Percentiles rank a stretch among this genome's conserved stretches.
Conservation (phyloP, 1,140 invertebrate species). For the Amphibalanus amphitrite region DNA sequence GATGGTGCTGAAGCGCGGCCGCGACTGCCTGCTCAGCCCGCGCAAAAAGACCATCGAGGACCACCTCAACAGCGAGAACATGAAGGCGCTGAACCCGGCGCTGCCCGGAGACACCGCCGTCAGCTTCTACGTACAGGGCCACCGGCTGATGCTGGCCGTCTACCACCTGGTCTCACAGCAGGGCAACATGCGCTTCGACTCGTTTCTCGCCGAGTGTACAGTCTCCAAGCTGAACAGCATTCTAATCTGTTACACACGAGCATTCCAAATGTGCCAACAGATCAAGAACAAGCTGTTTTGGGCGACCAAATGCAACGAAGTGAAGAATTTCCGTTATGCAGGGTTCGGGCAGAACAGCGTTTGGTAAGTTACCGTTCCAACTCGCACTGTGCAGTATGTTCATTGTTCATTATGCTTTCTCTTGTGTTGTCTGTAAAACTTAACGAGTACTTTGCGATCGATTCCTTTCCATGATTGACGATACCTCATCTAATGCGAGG, state of each 20-base stretch:
- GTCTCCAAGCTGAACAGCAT: conserved; percentile 94
- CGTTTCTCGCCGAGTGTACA: conserved; percentile 75
- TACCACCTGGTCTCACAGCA: conserved; percentile 77
- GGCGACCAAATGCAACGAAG: neutral
- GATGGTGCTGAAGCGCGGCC: neutral
- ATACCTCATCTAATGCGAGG: too few relatives aligned
- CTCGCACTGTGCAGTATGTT: too few relatives aligned
- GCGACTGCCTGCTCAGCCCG: neutral
- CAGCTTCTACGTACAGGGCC: conserved; percentile 92
- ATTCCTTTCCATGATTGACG: too few relatives aligned
- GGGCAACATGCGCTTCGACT: conserved; percentile 73
- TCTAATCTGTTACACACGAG: conserved; percentile 57
- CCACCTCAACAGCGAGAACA: neutral
- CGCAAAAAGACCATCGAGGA: conserved; percentile 1
- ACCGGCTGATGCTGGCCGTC: conserved; percentile 83
- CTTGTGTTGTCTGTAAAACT: too few relatives aligned
- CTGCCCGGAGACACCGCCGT: conserved; percentile 82
- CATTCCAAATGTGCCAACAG: neutral
- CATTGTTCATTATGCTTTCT: too few relatives aligned
- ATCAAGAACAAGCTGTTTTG: conserved; percentile 3
- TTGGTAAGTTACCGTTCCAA: too few relatives aligned
- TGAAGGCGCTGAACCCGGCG: conserved; percentile 76
- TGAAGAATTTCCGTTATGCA: too few relatives aligned
- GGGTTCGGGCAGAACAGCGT: too few relatives aligned
- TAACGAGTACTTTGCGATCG: too few relatives aligned